A percentile compares a stretch with the other conserved stretches of the same genome.
Conservation (phyloP, 2,113 vertebrate species). For the Coptodon rendalli region DNA sequence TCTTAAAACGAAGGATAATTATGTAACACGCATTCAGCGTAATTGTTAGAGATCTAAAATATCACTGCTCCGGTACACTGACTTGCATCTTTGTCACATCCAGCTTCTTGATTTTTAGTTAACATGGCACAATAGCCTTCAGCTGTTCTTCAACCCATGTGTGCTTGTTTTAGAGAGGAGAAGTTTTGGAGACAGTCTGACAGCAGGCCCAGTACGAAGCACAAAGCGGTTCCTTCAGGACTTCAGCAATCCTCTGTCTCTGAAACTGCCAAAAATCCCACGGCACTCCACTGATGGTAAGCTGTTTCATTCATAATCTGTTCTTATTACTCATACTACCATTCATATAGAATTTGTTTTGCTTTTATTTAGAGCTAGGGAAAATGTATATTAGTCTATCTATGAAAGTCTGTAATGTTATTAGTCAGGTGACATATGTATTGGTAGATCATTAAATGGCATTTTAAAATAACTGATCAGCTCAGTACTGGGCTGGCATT, state of each 20-base stretch:
- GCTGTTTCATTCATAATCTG: neutral
- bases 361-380: neutral
- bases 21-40: neutral
- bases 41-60: neutral
- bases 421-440: neutral
- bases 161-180: constrained; percentile 74
- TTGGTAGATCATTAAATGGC: neutral
- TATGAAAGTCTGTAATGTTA: neutral
- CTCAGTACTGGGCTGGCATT: neutral
- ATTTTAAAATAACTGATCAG: neutral
- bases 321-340: neutral
- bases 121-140: neutral
- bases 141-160: neutral
- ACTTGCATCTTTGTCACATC: neutral
- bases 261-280: constrained; percentile 80
- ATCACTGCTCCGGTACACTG: neutral
- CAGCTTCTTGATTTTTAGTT: neutral
- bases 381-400: neutral
- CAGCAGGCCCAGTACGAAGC: constrained; percentile 73
- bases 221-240: constrained; percentile 80
- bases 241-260: constrained; percentile 75
- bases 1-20: neutral
- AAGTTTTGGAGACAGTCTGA: constrained; percentile 71
- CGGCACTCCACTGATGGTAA: constrained; percentile 80
- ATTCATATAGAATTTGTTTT: neutral